phyloP scores from a whole-genome alignment of 2,888 invertebrate species.

The Acrobasis consociella region DNA sequence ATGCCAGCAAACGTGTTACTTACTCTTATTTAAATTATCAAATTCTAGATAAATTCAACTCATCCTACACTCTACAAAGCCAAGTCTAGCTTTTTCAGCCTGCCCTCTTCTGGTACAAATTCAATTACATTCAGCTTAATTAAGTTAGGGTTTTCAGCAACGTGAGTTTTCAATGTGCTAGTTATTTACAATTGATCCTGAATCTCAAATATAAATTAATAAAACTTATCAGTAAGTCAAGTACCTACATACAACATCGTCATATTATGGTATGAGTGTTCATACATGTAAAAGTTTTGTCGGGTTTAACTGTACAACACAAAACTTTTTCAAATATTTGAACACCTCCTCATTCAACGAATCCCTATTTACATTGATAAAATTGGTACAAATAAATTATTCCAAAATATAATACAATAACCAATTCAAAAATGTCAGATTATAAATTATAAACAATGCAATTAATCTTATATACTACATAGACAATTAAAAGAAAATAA shows the following conservation, averaged over 20 bases:
- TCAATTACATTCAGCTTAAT: not conserved
- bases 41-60: too few species aligned
- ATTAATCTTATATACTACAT: not conserved
- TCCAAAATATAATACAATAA: not conserved
- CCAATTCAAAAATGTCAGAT: not conserved
- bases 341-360: not conserved
- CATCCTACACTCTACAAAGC: not conserved
- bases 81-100: not conserved
- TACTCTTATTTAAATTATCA: too few species aligned
- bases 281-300: not conserved
- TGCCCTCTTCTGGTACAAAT: not conserved
- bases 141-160: not conserved
- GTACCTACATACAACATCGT: too few species aligned
- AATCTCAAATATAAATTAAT: not conserved
- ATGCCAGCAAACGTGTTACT: not conserved
- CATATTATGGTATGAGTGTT: not conserved
- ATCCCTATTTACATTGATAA: not conserved
- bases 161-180: slow-evolving; percentile 2
- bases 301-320: not conserved
- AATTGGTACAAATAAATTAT: not conserved
- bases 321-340: not conserved
- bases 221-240: too few species aligned
- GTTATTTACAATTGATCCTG: not conserved
- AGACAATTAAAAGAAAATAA: too few species aligned
- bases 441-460: not conserved